Conservation (phyloP, 2,797 vertebrate species). For the Yasuhikotakia modesta region DNA sequence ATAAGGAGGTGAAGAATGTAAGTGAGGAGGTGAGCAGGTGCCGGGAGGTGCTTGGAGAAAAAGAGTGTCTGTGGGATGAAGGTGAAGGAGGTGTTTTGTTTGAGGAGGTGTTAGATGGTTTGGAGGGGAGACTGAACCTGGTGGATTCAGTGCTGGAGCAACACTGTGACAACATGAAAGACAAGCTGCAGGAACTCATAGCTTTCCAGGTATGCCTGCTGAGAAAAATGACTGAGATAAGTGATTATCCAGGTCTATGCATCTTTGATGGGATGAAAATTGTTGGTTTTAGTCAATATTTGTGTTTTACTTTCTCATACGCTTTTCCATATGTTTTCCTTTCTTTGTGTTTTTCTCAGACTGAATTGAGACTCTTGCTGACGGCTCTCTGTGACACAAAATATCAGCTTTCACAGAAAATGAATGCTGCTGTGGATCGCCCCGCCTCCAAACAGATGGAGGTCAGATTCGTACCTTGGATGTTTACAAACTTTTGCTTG, state of each 20-base stretch:
- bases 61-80: conserved; percentile 77
- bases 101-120: conserved; percentile 85
- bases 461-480: conserved; percentile 70
- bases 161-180: conserved; percentile 85
- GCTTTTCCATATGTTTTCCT: neutral
- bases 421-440: conserved; percentile 81
- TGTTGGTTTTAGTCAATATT: too few relatives aligned
- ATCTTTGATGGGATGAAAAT: too few relatives aligned
- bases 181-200: conserved; percentile 83
- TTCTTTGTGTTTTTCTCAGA: conserved; percentile 70
- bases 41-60: conserved; percentile 81
- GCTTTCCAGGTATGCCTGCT: conserved; percentile 79
- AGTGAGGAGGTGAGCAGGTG: conserved; percentile 87
- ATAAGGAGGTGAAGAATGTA: conserved; percentile 89
- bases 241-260: neutral
- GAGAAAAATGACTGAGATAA: neutral
- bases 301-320: too few relatives aligned
- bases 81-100: conserved; percentile 74
- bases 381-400: conserved; percentile 87
- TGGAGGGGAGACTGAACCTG: conserved; percentile 84
- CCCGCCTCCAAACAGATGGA: conserved; percentile 90
- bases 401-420: conserved; percentile 86
- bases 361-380: conserved; percentile 87
- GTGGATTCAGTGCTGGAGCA: conserved; percentile 85
- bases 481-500: neutral